Evolutionary conservation across 1,140 invertebrate species (phyloP).

Genomic region (Lordiphosa stackelbergi): DNA sequence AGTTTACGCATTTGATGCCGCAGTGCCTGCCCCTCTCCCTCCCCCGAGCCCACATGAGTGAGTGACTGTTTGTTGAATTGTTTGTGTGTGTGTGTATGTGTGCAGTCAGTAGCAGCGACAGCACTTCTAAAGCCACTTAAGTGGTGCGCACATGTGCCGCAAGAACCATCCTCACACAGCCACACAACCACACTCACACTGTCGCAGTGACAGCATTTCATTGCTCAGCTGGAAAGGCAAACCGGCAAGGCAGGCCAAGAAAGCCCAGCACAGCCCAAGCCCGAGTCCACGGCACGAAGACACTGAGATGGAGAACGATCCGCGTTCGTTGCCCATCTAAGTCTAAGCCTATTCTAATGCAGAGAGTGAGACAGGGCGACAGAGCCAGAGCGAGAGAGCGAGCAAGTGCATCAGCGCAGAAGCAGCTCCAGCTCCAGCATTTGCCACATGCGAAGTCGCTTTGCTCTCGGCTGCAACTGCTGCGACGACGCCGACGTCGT

Average conservation of each 20-base stretch:
- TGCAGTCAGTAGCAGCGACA: conserved; percentile 47
- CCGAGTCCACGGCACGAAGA: conserved; percentile 41
- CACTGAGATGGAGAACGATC: conserved; percentile 36
- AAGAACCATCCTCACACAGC: conserved; percentile 42
- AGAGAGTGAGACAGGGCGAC: conserved; percentile 38
- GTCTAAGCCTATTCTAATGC: conserved; percentile 73
- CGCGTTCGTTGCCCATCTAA: conserved; percentile 56
- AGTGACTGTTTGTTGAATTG: conserved; percentile 12
- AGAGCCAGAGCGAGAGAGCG: conserved; percentile 7
- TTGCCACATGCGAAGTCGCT: conserved; percentile 62
- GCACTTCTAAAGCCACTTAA: conserved; percentile 60
- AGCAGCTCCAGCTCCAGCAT: conserved; percentile 43
- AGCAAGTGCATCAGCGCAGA: conserved; percentile 23
- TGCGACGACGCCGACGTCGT: conserved; percentile 46
- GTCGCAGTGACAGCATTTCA: conserved; percentile 28
- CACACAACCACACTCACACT: conserved; percentile 39
- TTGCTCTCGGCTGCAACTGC: conserved; percentile 38
- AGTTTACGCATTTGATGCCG: conserved; percentile 48
- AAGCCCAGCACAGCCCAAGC: conserved; percentile 19
- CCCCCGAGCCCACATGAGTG: conserved; percentile 11
- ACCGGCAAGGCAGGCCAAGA: conserved; percentile 53
- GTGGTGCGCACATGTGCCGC: conserved; percentile 60
- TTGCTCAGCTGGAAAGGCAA: conserved; percentile 54
- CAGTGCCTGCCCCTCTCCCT: conserved; percentile 12
- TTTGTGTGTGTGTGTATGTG: conserved; percentile 32